Conservation (phyloP, 2,797 vertebrate genomes). For the Bradypodion pumilum region DNA sequence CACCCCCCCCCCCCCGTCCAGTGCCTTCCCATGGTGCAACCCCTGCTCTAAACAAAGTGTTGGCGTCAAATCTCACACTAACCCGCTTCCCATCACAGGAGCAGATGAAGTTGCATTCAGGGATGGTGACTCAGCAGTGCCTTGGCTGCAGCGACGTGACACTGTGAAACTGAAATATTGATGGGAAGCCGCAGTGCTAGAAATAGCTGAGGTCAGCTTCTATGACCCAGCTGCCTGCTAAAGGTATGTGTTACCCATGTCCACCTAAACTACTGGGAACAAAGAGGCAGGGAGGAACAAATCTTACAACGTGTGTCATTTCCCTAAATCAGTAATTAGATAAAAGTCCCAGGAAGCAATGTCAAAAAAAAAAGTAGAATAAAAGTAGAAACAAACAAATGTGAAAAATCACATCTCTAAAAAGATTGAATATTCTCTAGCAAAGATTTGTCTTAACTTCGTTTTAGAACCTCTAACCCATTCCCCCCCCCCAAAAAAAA, state of each 20-base stretch:
- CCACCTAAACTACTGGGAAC: background rate
- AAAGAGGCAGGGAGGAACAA: background rate
- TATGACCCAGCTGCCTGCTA: background rate
- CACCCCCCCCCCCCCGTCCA: too few relatives aligned
- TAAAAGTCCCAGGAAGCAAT: background rate
- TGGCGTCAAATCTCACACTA: background rate
- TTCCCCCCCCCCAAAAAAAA: too few relatives aligned
- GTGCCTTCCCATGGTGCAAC: too few relatives aligned
- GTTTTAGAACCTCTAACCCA: too few relatives aligned
- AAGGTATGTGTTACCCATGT: background rate
- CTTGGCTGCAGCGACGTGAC: background rate
- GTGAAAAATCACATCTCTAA: too few relatives aligned
- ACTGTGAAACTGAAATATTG: slow-evolving; percentile 7
- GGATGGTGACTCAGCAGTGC: background rate
- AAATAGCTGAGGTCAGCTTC: background rate
- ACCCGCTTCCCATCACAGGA: background rate
- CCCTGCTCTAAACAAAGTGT: too few relatives aligned
- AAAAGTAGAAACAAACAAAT: too few relatives aligned
- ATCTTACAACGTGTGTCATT: too few relatives aligned
- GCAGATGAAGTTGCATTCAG: background rate
- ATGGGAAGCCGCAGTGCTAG: background rate
- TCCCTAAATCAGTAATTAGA: background rate
- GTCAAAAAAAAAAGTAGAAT: background rate
- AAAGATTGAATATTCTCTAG: too few relatives aligned
- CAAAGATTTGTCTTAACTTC: too few relatives aligned